Evolutionary conservation across 1,140 invertebrate species (phyloP).

Genomic region (Brachionus plicatilis): DNA sequence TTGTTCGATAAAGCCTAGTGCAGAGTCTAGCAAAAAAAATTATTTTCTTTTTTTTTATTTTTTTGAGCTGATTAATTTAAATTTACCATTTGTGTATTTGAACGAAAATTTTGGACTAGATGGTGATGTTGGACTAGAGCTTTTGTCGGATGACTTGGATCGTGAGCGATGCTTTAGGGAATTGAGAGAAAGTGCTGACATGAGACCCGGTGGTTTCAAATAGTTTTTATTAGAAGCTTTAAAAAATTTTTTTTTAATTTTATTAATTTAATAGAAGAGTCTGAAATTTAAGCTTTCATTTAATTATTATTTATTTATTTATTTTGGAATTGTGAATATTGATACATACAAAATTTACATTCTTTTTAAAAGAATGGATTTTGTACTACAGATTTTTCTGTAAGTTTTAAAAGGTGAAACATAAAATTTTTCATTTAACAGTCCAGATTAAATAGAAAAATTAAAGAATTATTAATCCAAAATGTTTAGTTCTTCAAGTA

Average conservation of each 20-base stretch:
- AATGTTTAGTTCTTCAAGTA: no score
- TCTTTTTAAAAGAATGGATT: no score
- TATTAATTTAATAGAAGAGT: neutral
- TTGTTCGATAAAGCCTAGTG: constrained; percentile 71
- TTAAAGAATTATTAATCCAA: no score
- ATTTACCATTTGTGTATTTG: neutral
- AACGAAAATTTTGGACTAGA: constrained; percentile 33
- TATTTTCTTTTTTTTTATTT: neutral
- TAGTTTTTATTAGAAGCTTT: neutral
- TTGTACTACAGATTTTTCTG: no score
- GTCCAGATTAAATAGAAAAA: no score
- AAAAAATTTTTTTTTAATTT: neutral
- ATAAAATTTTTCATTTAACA: no score
- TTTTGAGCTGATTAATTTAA: neutral
- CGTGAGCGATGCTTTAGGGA: neutral
- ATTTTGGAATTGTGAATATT: no score
- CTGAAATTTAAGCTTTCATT: neutral
- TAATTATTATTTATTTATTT: no score
- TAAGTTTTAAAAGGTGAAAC: no score
- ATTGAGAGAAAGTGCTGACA: neutral
- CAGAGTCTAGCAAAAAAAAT: constrained; percentile 15
- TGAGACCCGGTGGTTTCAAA: neutral
- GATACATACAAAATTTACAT: no score
- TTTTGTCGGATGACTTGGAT: constrained; percentile 28
- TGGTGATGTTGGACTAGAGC: constrained; percentile 33